Percentiles rank a stretch among this genome's conserved stretches.
Conservation (phyloP, 2,113 vertebrate species). For the Dendrocopos noguchii region DNA sequence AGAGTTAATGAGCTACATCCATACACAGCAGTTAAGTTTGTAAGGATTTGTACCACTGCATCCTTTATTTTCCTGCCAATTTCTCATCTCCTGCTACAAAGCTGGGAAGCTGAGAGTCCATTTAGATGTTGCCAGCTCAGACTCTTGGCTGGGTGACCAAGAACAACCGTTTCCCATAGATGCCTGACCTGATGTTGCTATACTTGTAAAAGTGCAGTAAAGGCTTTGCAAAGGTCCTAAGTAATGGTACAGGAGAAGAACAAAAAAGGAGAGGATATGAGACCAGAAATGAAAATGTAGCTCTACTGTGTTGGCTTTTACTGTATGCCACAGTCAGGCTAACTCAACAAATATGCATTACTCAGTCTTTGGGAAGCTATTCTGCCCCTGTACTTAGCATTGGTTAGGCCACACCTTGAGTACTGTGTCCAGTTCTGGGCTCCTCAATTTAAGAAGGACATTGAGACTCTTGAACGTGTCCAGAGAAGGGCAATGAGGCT, state of each 20-base stretch:
- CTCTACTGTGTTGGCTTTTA: not conserved
- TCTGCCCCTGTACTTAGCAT: too few species aligned
- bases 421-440: too few species aligned
- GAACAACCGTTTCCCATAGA: not conserved
- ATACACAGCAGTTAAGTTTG: not conserved
- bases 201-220: not conserved
- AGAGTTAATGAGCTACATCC: not conserved
- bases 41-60: not conserved
- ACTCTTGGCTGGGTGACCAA: not conserved
- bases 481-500: too few species aligned
- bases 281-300: not conserved
- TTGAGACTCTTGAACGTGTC: too few species aligned
- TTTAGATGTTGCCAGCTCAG: not conserved
- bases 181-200: not conserved
- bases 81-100: not conserved
- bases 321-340: not conserved
- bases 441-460: too few species aligned
- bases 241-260: not conserved
- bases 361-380: not conserved
- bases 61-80: not conserved
- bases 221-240: not conserved
- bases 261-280: not conserved
- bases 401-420: too few species aligned
- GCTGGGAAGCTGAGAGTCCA: not conserved
- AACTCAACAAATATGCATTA: accelerated